Base-by-base conservation (phyloP, 2,797 vertebrate genomes). In the Gadopsis bispinosus region DNA sequence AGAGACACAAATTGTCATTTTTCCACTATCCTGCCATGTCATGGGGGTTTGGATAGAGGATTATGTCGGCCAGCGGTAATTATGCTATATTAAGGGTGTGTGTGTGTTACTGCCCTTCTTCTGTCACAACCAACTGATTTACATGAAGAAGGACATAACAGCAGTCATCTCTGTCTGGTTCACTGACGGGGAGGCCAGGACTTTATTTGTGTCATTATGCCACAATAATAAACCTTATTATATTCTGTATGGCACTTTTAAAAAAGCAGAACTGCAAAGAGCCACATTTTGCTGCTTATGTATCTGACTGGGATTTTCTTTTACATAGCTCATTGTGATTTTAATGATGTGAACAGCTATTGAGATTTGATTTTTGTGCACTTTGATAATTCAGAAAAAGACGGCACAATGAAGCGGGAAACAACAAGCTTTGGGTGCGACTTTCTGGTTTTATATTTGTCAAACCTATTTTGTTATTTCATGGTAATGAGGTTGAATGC, bases 31-130 rank as follows among this genome's bases (percentile, higher is more conserved):
- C 83, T 67, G 70, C 63, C 73, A 68, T 72, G 79, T 83, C 83
- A 74, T 80, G 91, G 63, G 63, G 55, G 91, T 82, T 85, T 87
- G 85, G 86, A 76, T 19, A 0, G 14, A 62, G 58, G 55, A 62
- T 62, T 86, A 88, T 87, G 82, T 89, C 84, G 84, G 85, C 64
- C 80, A 84, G 48, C 26, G 12, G 84, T 80, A 77, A 85, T 89
- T 80, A 88, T 64, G 56, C 65, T 76, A 65, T 20, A 59, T 68
- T 75, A 48, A 39, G 35, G 39, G 22, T 71, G 60, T 39, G 1
- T 47, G 64, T 63, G 60, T 68, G 43, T 16, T 55, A 47, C 39
- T 73, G 56, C 39, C 67, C 50, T 12, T 72, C 22, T 56, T 56
- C 60, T 82, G 76, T 75, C 76, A 67, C 64, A 81, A 54, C 35